These are phyloP conservation scores for Porites cylindrica DNA, from an alignment of 92 coral and sea anemone genomes.

Conservation along the genomic window DNA sequence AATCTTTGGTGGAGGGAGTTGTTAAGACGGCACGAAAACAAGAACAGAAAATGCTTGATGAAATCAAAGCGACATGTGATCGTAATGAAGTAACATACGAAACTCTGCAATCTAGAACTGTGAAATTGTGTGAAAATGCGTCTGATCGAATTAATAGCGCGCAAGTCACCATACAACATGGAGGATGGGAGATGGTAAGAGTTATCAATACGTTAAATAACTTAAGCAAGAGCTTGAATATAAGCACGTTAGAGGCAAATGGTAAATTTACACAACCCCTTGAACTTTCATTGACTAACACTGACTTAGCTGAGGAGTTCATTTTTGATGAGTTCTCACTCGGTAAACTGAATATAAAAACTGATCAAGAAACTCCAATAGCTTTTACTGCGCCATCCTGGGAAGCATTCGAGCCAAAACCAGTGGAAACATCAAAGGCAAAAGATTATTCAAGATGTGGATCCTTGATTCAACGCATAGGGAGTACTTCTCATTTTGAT, in stretches of 20 bases:
- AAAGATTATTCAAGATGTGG: constrained; percentile 28
- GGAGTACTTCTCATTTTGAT: constrained; percentile 9
- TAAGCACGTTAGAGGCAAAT: constrained; percentile 31
- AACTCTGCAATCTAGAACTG: constrained; percentile 9
- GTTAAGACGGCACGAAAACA: constrained; percentile 31
- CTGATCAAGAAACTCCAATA: not conserved
- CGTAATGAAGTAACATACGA: constrained; percentile 29
- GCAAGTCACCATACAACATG: constrained; percentile 32
- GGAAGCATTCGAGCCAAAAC: too few relatives aligned
- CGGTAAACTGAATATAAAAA: constrained; percentile 22
- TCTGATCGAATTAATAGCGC: constrained; percentile 28
- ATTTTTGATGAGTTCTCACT: constrained; percentile 24
- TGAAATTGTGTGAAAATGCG: constrained; percentile 38
- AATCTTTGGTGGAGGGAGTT: constrained; percentile 26
- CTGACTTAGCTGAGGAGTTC: constrained; percentile 18
- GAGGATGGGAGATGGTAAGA: not conserved
- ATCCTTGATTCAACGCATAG: constrained; percentile 17
- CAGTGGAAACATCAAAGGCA: not conserved
- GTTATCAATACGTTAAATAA: too few relatives aligned
- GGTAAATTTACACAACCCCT: constrained; percentile 8
- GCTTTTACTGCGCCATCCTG: too few relatives aligned
- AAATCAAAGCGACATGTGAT: constrained; percentile 25
- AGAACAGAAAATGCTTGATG: constrained; percentile 28
- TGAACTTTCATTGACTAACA: constrained; percentile 21
- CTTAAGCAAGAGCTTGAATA: constrained; percentile 10